Evolutionary conservation across 2,888 invertebrate genomes (phyloP).

Genomic region (Clunio marinus): DNA sequence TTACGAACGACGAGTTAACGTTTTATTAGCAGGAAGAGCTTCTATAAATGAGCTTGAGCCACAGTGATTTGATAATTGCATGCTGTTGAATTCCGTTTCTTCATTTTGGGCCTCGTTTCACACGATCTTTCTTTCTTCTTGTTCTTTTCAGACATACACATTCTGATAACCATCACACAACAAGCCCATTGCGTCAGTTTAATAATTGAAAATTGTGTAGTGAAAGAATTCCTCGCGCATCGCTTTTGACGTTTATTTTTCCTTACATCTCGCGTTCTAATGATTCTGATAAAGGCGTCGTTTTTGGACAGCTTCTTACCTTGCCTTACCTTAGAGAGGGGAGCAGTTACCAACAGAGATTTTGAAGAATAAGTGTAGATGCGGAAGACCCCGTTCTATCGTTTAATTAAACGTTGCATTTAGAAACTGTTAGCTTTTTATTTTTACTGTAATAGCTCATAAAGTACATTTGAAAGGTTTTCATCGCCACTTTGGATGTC

Average conservation of each 20-base stretch:
- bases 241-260: neutral
- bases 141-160: neutral
- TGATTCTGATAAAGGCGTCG: slow-evolving; percentile 5
- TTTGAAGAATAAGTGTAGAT: neutral
- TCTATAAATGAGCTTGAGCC: slow-evolving; percentile 5
- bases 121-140: slow-evolving; percentile 1
- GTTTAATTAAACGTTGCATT: neutral
- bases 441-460: neutral
- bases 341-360: no score
- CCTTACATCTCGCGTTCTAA: neutral
- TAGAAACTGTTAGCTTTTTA: neutral
- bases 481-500: no score
- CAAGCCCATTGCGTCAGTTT: slow-evolving; percentile 2
- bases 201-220: slow-evolving; percentile 4
- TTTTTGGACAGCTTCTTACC: neutral
- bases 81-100: slow-evolving; percentile 16
- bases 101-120: neutral
- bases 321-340: no score
- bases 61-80: slow-evolving; percentile 30
- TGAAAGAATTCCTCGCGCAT: neutral
- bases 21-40: slow-evolving; percentile 33
- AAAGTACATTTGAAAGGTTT: no score
- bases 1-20: slow-evolving; percentile 2
- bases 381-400: neutral
- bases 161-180: neutral